Evolutionary conservation across 2,888 invertebrate species (phyloP).

Genomic region (Keiferia lycopersicella): DNA sequence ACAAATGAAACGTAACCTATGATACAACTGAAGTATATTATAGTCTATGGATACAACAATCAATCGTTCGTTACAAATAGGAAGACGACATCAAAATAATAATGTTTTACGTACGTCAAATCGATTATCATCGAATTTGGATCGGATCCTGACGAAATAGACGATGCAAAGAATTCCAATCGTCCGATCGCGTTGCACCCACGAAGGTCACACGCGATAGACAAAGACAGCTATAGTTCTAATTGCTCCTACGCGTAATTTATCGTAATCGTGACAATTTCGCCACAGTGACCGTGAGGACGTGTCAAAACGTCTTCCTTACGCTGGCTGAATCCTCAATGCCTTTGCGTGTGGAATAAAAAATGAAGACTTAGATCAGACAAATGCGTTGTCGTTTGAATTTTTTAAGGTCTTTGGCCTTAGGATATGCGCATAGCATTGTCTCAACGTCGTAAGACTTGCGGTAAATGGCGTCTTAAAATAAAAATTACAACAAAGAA

Average conservation of each 20-base stretch:
- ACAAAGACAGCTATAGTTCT: conserved; percentile 44
- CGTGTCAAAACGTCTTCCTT: conserved; percentile 52
- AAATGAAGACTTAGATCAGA: conserved; percentile 36
- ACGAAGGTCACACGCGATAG: conserved; percentile 45
- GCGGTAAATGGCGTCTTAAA: too few relatives aligned
- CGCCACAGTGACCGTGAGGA: conserved; percentile 57
- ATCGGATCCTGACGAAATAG: conserved; percentile 37
- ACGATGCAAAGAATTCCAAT: conserved; percentile 36
- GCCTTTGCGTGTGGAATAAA: conserved; percentile 46
- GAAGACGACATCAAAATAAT: conserved; percentile 25
- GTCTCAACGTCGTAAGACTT: background rate
- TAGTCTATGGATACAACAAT: too few relatives aligned
- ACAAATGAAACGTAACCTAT: background rate
- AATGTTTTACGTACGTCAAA: conserved; percentile 33
- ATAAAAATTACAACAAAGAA: too few relatives aligned
- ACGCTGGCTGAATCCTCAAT: conserved; percentile 46
- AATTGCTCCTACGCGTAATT: conserved; percentile 44
- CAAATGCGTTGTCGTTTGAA: conserved; percentile 28
- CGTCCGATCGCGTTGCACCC: conserved; percentile 33
- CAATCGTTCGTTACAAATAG: conserved; percentile 11
- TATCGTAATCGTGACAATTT: conserved; percentile 51
- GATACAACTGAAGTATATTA: too few relatives aligned
- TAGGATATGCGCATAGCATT: background rate
- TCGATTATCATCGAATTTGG: conserved; percentile 34
- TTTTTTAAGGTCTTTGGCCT: conserved; percentile 31